Evolutionary conservation across 92 coral and sea anemone species (phyloP), one percentile per base, ranked within the genome.

Genomic region (Micromussa lordhowensis): DNA sequence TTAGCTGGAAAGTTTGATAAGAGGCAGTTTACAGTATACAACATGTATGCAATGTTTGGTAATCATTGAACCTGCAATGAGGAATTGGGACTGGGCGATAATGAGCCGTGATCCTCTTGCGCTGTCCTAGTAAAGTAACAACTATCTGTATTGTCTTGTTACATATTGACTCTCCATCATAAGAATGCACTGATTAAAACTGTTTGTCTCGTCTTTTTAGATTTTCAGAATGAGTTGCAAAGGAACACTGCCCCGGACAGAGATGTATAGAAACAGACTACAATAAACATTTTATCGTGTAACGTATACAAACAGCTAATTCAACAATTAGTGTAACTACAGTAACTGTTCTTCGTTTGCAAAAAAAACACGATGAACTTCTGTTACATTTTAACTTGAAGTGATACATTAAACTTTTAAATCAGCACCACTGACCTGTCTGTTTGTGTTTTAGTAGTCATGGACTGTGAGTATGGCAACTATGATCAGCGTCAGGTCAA

Each of bases 381-480:
- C 2, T 49, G 49, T 54, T 72, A 5, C 18, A 31, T 1, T 68
- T 19, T 51, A 29, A 44, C 19, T 19, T 49, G 16, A 40, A 28
- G 75, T 24, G 57, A 77, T 34, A 48, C 14, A 83, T 51, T 71
- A 83, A 83, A 73, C 36, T 31, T 21, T 53, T 72, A 22, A 53
- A 71, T 70, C 32, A 73, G 32, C 85, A 72, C 14, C n/a, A n/a
- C n/a, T n/a, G 31, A 5, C 28, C 2, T 24, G 87, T 72, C 44
- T 51, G 5, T 18, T 83, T 51, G 30, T 48, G 18, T 35, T 63
- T 34, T 31, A 26, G 29, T 36, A 53, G 2, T 30, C 3, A 2
- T 30, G 17, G 32, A 6, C 24, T 22, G 24, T 34, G 10, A 17
- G 17, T 71, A 6, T n/a, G n/a, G n/a, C n/a, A n/a, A n/a, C n/a